Evolutionary conservation across 2,113 vertebrate genomes (phyloP).

Genomic region (Orthonyx spaldingii): DNA sequence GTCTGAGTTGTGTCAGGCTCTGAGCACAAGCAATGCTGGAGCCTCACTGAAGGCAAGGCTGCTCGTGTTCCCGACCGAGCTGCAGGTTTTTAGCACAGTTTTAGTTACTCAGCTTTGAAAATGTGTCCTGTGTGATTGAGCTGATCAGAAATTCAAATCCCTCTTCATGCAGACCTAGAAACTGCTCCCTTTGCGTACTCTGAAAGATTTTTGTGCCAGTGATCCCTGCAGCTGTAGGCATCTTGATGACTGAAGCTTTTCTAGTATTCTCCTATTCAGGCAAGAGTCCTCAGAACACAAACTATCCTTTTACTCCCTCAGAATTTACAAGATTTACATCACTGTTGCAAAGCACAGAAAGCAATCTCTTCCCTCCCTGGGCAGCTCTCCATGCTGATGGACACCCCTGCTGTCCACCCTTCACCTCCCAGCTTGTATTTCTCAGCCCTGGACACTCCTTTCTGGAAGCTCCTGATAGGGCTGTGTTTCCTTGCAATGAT

Average conservation of each 20-base stretch:
- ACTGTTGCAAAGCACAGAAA: background rate
- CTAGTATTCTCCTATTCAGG: constrained; percentile 2
- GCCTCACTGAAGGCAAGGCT: background rate
- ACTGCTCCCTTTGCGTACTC: constrained; percentile 43
- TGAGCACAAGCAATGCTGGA: rapidly evolving
- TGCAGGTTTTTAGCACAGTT: background rate
- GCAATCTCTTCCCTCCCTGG: background rate
- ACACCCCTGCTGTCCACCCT: background rate
- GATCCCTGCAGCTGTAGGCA: constrained; percentile 24
- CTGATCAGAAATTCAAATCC: constrained; percentile 56
- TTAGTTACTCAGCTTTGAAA: background rate
- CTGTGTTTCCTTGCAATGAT: background rate
- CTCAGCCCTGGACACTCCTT: background rate
- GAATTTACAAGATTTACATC: background rate
- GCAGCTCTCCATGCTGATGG: background rate
- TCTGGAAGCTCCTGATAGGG: background rate
- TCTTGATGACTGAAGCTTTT: constrained; percentile 50
- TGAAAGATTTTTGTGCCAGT: constrained; percentile 40
- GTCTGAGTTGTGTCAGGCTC: background rate
- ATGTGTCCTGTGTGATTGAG: background rate
- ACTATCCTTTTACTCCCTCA: background rate
- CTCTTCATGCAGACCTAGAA: background rate
- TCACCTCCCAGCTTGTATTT: background rate
- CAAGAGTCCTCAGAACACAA: constrained; percentile 15
- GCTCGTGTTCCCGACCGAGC: background rate